Percentiles rank a stretch among this genome's conserved stretches.
phyloP scores from a whole-genome alignment of 30 jellyfish, hydroid and myxozoan genomes.

The Pelagia noctiluca region DNA sequence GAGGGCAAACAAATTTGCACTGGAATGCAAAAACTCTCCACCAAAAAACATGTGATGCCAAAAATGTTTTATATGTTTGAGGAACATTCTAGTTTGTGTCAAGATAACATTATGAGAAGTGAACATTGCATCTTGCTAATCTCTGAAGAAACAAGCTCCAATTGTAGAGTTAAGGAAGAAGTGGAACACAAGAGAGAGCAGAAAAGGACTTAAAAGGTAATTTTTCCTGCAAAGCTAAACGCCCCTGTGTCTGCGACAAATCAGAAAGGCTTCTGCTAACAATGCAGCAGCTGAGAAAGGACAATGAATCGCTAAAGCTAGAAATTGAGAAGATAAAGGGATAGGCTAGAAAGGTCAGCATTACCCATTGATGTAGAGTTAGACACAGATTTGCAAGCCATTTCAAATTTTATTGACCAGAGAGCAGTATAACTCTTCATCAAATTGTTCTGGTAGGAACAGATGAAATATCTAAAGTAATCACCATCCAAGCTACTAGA shows the following conservation, averaged over 20 bases:
- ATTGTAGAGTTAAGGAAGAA: neutral
- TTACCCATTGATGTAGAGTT: neutral
- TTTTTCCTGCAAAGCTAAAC: slow-evolving; percentile 19
- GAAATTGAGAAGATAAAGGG: neutral
- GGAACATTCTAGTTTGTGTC: neutral
- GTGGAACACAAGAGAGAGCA: neutral
- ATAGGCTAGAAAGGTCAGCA: neutral
- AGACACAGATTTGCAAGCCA: slow-evolving; percentile 5
- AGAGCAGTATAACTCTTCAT: slow-evolving; percentile 15
- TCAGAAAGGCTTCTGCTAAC: slow-evolving; percentile 15
- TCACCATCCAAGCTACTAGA: slow-evolving; percentile 16
- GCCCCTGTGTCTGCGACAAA: slow-evolving; percentile 30
- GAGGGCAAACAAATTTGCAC: slow-evolving; percentile 1
- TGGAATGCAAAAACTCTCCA: slow-evolving; percentile 14
- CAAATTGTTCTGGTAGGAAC: slow-evolving; percentile 28
- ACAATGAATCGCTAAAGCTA: neutral
- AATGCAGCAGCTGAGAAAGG: slow-evolving; percentile 11
- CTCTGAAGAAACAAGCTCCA: neutral
- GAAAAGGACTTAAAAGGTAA: neutral
- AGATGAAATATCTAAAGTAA: neutral
- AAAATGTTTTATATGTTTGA: neutral
- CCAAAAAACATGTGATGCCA: slow-evolving; percentile 8
- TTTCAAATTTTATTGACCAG: neutral
- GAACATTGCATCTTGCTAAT: neutral
- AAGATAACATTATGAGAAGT: slow-evolving; percentile 6